These are phyloP conservation scores for Champsocephalus esox DNA, from an alignment of 2,797 vertebrate genomes.

Conservation along the genomic window DNA sequence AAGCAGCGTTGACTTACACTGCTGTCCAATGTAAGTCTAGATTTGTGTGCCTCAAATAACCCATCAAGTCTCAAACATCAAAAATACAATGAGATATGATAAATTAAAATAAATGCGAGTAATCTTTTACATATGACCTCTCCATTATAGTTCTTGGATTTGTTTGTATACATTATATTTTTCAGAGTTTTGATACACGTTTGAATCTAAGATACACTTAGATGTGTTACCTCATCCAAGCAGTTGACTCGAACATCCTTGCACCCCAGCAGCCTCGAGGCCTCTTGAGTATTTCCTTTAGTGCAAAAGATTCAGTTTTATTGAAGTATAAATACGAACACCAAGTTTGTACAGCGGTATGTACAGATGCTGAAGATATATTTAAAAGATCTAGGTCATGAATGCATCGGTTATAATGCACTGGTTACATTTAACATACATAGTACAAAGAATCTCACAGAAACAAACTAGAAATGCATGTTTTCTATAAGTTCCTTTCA, in stretches of 20 bases:
- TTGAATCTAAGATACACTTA: background rate
- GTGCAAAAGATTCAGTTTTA: slow-evolving; percentile 6
- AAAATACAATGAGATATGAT: background rate
- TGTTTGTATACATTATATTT: background rate
- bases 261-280: slow-evolving; percentile 92
- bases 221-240: slow-evolving; percentile 92
- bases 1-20: too few species aligned
- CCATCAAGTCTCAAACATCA: background rate
- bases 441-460: background rate
- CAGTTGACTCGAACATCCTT: slow-evolving; percentile 97
- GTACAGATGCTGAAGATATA: background rate
- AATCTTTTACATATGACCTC: background rate
- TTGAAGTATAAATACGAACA: background rate
- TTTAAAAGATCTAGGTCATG: background rate
- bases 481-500: background rate
- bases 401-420: too few species aligned
- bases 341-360: rapidly evolving
- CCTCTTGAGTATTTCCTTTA: slow-evolving; percentile 93
- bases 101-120: background rate
- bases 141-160: background rate
- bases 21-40: background rate
- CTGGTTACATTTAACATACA: background rate
- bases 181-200: background rate
- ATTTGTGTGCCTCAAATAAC: background rate
- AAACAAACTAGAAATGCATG: background rate